These are phyloP conservation scores for Phortica magna DNA, from an alignment of 2,888 invertebrate genomes.

Conservation along the genomic window DNA sequence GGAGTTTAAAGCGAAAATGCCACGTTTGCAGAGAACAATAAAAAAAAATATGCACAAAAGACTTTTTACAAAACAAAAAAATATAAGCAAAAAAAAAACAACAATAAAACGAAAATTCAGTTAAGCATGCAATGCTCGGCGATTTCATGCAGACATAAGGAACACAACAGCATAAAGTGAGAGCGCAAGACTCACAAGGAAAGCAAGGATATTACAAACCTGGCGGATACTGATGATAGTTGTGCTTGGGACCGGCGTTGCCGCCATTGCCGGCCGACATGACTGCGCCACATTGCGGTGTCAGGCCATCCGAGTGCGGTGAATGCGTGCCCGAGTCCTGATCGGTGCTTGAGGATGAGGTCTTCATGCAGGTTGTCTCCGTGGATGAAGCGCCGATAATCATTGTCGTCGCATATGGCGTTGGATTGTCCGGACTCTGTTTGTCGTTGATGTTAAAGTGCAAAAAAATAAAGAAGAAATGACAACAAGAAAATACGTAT, in stretches of 20 bases:
- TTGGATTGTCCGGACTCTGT: slow-evolving; percentile 82
- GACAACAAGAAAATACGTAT: slow-evolving; percentile 30
- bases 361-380: slow-evolving; percentile 77
- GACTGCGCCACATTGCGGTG: slow-evolving; percentile 58
- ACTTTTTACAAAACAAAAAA: neutral
- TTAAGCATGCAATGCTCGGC: neutral
- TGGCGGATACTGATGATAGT: slow-evolving; percentile 77
- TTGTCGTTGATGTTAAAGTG: neutral
- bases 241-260: slow-evolving; percentile 61
- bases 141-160: slow-evolving; percentile 18
- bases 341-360: slow-evolving; percentile 76
- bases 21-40: neutral
- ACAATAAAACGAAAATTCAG: neutral
- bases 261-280: slow-evolving; percentile 44
- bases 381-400: slow-evolving; percentile 79
- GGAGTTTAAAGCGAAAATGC: neutral
- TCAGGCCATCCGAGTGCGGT: slow-evolving; percentile 76
- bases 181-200: neutral
- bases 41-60: neutral
- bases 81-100: neutral
- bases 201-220: slow-evolving; percentile 53
- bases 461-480: slow-evolving; percentile 20
- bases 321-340: slow-evolving; percentile 78
- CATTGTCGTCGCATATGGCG: slow-evolving; percentile 88
- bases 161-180: slow-evolving; percentile 20